Evolutionary conservation across 2,113 vertebrate genomes (phyloP), one percentile per base, ranked within the genome.

Genomic region (Cygnus buccinator): DNA sequence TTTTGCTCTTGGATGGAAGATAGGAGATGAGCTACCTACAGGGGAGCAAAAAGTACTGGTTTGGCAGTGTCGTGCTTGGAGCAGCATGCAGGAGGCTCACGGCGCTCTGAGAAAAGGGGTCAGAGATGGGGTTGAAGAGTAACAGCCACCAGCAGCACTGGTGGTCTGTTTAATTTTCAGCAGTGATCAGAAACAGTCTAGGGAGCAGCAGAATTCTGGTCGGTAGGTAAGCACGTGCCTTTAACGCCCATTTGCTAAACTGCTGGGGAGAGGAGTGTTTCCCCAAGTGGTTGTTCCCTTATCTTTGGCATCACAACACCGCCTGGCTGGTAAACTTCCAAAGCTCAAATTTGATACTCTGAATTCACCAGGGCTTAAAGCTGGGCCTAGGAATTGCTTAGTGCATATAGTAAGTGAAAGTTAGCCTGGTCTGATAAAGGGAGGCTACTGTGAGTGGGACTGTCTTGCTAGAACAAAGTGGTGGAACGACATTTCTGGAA

Each of bases 401-500:
- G 14, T 39, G 85, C 0, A 0, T 62, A 0, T 22, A 21, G 2
- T 31, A 26, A 66, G 41, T 37, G 66, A 14, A 50, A 46, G 31
- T 37, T 77, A 63, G 50, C 37, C 50, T 41, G 12, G 29, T 54
- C 37, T 92, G 13, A 46, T 35, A 44, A 81, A 55, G 14, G 23
- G 37, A 50, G 31, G 21, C 37, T 54, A 0, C 50, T 73, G 9
- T 28, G 33, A 67, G 59, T 43, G 55, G 59, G 75, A 6, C 11
- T 3, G 1, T 52, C 59, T 33, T 58, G 23, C n/a, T 46, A 12
- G 37, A 68, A 18, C 5, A 0, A 61, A 43, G 22, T 6, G 44
- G 5, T 19, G 28, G 57, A 67, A 31, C 20, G 61, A 37, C 29
- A 0, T 62, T 66, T 81, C 28, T 87, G 77, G 71, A 70, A 90